Evolutionary conservation across 2,888 invertebrate genomes (phyloP).

Genomic region (Pandemis heparana): DNA sequence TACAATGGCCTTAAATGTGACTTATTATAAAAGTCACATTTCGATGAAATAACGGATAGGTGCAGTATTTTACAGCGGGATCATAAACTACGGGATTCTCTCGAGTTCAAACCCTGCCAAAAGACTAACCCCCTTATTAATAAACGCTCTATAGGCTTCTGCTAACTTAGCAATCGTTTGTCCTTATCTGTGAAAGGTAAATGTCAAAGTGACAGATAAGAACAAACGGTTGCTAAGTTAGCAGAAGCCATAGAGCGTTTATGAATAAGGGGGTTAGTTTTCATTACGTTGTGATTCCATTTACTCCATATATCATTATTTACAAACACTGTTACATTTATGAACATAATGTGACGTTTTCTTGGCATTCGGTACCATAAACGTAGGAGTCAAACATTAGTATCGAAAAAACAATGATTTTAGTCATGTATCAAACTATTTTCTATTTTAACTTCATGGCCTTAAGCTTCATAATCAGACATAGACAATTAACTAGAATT

Average conservation of each 20-base stretch:
- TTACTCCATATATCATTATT: neutral
- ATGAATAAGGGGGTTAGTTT: neutral
- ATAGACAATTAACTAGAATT: neutral
- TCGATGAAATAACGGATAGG: no score
- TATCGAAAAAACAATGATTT: neutral
- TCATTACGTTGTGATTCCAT: neutral
- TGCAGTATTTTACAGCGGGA: no score
- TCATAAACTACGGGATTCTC: neutral
- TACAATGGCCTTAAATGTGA: no score
- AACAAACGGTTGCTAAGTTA: no score
- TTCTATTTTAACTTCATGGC: neutral
- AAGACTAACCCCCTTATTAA: neutral
- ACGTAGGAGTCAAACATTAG: slow-evolving; percentile 3
- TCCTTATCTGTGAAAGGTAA: no score
- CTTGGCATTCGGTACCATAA: neutral
- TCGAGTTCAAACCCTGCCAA: neutral
- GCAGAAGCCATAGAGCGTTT: no score
- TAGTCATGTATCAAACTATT: slow-evolving; percentile 14
- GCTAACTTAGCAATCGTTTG: no score
- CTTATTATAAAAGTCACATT: no score
- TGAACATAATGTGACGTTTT: neutral
- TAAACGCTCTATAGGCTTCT: no score
- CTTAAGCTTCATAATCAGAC: slow-evolving; percentile 6
- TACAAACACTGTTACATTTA: neutral
- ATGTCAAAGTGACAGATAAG: no score